Evolutionary conservation across 2,888 invertebrate species (phyloP), one percentile per base, ranked within the genome.

Genomic region (Cheilosia vulpina): DNA sequence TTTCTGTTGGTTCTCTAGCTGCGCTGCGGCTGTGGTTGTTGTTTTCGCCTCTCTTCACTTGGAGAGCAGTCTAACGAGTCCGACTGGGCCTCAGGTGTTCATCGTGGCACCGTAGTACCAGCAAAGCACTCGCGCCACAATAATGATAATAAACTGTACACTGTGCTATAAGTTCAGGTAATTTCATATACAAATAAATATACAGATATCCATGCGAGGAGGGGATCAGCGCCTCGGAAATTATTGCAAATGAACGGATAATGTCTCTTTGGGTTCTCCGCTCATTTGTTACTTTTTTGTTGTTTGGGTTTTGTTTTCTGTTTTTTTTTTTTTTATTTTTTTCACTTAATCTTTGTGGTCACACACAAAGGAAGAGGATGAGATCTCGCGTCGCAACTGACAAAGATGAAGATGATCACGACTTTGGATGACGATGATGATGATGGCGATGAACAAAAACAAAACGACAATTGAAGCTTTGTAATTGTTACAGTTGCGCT

Each of bases 51-150:
- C 63, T 62, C 72, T 66, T 65, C 60, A 57, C 43, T 65, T 71
- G 62, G 34, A 71, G 47, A 79, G 80, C 71, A 15, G 87, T 81
- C 53, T 87, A 87, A 87, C 87, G 50, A 83, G 87, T 87, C 71
- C 53, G 76, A 85, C 87, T 58, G 55, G 87, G 81, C 76, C 82
- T 87, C 87, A 87, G 87, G 87, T 87, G 87, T 87, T 72, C 75
- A 68, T 53, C 80, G 45, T 60, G 47, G 76, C 83, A 75, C 73
- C 38, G 31, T 31, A 11, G 66, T 66, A 80, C 75, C 82, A 77
- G 55, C 83, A 66, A 47, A 65, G 58, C 63, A 68, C 71, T 87
- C 68, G 75, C 79, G 75, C 73, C 76, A 71, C 55, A 57, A 60
- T 62, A 78, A 77, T 87, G 58, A 66, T 78, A 83, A 75, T 83